These are phyloP conservation scores for Erebia palarica DNA, from an alignment of 2,888 invertebrate species.

Conservation along the genomic window DNA sequence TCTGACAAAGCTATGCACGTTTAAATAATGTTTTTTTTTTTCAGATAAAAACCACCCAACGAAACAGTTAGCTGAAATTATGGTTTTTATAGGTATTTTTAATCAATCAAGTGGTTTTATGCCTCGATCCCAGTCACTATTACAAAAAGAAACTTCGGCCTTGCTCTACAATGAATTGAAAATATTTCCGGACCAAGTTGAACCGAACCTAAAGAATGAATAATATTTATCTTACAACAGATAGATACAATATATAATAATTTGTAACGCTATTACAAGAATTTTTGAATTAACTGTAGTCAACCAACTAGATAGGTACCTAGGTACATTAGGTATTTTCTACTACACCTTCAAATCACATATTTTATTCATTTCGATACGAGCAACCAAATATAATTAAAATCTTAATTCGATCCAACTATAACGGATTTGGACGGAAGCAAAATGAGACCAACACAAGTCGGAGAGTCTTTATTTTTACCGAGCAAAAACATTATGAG, in stretches of 20 bases:
- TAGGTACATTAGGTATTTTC: background rate
- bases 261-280: background rate
- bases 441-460: slow-evolving; percentile 33
- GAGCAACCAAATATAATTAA: slow-evolving; percentile 21
- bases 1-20: background rate
- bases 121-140: background rate
- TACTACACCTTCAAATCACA: slow-evolving; percentile 4
- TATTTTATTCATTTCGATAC: slow-evolving; percentile 20
- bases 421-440: slow-evolving; percentile 34
- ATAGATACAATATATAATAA: background rate
- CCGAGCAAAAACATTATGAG: slow-evolving; percentile 10
- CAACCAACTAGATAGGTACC: background rate
- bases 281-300: background rate
- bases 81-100: background rate
- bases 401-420: slow-evolving; percentile 37
- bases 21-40: background rate
- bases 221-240: background rate
- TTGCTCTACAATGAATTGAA: slow-evolving; percentile 1
- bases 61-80: background rate
- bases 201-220: background rate
- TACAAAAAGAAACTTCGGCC: slow-evolving; percentile 15
- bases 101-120: slow-evolving; percentile 1
- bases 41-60: too few relatives aligned
- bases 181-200: slow-evolving; percentile 5
- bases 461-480: background rate